Conservation (phyloP, 2,888 invertebrate genomes). For the Polydrusus tereticollis region DNA sequence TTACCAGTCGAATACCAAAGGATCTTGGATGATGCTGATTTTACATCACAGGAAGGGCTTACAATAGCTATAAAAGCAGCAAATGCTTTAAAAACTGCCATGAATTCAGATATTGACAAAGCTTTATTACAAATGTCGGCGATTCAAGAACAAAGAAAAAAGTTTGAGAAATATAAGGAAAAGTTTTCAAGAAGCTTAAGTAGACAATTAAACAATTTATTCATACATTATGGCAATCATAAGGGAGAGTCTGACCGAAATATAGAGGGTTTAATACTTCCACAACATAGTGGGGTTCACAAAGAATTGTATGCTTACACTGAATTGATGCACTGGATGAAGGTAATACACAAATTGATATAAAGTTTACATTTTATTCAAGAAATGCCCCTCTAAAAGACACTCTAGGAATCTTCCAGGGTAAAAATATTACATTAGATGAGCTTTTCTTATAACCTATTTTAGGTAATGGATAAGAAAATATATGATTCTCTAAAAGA, state of each 20-base stretch:
- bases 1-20: constrained; percentile 76
- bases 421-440: constrained; percentile 1
- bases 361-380: background rate
- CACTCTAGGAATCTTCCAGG: no score
- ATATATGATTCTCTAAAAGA: constrained; percentile 85
- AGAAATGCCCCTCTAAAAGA: no score
- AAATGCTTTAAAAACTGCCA: constrained; percentile 80
- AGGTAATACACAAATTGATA: constrained; percentile 65
- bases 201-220: constrained; percentile 93
- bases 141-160: constrained; percentile 84
- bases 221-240: constrained; percentile 90
- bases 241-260: constrained; percentile 74
- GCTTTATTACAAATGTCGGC: constrained; percentile 77
- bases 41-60: constrained; percentile 75
- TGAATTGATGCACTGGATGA: constrained; percentile 93
- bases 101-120: constrained; percentile 77
- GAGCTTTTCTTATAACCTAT: constrained; percentile 23
- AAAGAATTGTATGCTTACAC: constrained; percentile 88
- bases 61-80: constrained; percentile 79
- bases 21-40: constrained; percentile 80
- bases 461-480: constrained; percentile 79
- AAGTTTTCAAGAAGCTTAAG: constrained; percentile 88
- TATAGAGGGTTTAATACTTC: constrained; percentile 73
- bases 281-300: constrained; percentile 85
- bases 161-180: constrained; percentile 81